Evolutionary conservation across 2,113 vertebrate genomes (phyloP), one percentile per base, ranked within the genome.

Genomic region (Pseudopipra pipra): DNA sequence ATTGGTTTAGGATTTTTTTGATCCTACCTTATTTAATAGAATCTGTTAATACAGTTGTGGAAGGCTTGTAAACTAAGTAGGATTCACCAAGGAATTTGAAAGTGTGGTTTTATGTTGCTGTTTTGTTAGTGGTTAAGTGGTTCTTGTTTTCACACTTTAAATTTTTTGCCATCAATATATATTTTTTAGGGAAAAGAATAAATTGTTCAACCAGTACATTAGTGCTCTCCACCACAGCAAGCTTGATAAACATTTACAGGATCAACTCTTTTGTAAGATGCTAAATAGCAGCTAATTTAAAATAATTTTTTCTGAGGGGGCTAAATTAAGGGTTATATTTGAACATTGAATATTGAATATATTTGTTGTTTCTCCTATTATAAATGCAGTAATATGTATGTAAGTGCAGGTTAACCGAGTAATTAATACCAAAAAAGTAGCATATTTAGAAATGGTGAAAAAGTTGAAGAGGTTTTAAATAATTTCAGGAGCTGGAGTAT

Each of bases 391-490:
- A 41, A 39, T 66, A 17, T 33, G 13, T 39, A 35, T 71, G 7
- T n/a, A 93, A 86, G 8, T 30, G 47, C 65, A 71, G 85, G 6
- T 90, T 81, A 85, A 85, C 31, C 4, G 2, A 80, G 33, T 62
- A 84, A 46, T 77, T 95, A 90, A 54, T 62, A 49, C 82, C 39
- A 77, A 93, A 74, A 91, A 95, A 18, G 23, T 47, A 52, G 49
- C 21, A 37, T 55, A 59, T 94, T 94, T 73, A 72, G n/a, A 91
- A 96, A 76, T 62, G 28, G 73, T 24, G 10, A 80, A 96, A 59
- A 41, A 59, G 12, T 83, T 94, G 61, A 92, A 84, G 80, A 90
- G 16, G 39, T 95, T 94, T 94, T 87, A 51, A 96, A 77, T 96
- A 14, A 76, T 95, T 77, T 94, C 37, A 89, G 46, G 49, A 89